Conservation (phyloP, 2,113 vertebrate species). For the Climacteris rufus region DNA sequence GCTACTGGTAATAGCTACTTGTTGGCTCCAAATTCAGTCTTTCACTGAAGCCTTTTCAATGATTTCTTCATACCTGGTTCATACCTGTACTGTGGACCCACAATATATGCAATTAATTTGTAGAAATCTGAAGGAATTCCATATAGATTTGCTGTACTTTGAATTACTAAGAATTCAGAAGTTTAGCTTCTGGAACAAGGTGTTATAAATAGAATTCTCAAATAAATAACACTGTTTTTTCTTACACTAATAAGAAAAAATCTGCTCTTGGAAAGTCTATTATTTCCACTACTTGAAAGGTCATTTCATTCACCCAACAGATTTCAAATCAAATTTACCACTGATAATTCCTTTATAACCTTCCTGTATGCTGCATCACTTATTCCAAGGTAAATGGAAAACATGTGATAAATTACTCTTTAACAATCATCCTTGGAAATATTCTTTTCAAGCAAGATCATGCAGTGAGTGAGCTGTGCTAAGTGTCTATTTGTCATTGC, state of each 20-base stretch:
- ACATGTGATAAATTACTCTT: background rate
- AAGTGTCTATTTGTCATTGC: background rate
- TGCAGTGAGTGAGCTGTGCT: background rate
- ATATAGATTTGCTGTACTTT: background rate
- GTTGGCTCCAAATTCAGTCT: background rate
- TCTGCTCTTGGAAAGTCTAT: background rate
- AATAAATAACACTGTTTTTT: background rate
- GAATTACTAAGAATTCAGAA: background rate
- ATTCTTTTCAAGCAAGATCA: background rate
- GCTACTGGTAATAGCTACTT: background rate
- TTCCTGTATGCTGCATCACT: background rate
- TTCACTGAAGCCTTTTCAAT: background rate
- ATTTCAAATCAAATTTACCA: background rate
- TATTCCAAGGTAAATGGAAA: background rate
- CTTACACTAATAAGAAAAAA: background rate
- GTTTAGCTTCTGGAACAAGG: background rate
- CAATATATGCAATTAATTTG: background rate
- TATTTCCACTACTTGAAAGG: background rate
- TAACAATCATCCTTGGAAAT: background rate
- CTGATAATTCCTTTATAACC: background rate
- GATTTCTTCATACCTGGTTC: background rate
- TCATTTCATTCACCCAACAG: background rate
- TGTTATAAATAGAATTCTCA: background rate
- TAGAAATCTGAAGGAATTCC: background rate
- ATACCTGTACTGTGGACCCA: background rate